phyloP scores from a whole-genome alignment of 2,888 invertebrate genomes.

The Diachrysia chrysitis region DNA sequence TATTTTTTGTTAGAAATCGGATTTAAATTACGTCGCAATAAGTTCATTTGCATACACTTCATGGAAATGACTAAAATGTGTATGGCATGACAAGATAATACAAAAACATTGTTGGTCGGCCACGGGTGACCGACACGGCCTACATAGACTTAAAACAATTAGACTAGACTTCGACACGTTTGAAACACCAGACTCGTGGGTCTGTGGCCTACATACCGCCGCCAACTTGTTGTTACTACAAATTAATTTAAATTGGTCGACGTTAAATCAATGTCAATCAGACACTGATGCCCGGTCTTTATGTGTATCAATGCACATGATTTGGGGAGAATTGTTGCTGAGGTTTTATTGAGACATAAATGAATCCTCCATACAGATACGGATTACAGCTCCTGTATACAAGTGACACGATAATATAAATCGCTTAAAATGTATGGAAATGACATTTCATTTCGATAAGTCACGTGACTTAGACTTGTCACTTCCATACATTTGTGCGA shows the following conservation, averaged over 20 bases:
- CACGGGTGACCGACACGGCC: constrained; percentile 1
- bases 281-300: constrained; percentile 29
- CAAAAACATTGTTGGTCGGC: not conserved
- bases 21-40: no score
- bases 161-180: constrained; percentile 58
- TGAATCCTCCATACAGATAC: no score
- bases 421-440: no score
- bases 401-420: no score
- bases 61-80: no score
- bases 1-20: no score
- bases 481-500: no score
- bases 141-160: constrained; percentile 38
- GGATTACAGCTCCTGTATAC: no score
- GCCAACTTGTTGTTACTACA: constrained; percentile 37
- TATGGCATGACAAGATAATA: no score
- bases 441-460: no score
- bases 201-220: constrained; percentile 53
- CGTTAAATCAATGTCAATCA: constrained; percentile 59
- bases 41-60: no score
- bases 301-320: constrained; percentile 49
- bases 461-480: no score
- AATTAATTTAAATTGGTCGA: constrained; percentile 57
- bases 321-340: constrained; percentile 10
- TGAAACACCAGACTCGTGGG: constrained; percentile 19
- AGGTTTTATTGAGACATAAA: not conserved